These are phyloP conservation scores for Asarcornis scutulata DNA, from an alignment of 2,113 vertebrate species.

Conservation along the genomic window DNA sequence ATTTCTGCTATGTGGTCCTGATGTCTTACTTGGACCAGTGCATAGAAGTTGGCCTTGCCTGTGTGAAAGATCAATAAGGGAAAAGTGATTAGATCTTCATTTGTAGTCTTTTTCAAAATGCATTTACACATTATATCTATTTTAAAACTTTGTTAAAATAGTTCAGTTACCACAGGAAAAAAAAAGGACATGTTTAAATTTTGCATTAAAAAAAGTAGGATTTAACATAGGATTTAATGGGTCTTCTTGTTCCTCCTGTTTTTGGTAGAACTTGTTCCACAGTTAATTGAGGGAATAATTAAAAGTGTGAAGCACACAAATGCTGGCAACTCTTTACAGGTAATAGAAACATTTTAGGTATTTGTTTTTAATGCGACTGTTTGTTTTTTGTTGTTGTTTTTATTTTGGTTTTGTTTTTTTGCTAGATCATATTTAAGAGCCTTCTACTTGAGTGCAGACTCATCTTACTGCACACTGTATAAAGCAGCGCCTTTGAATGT, in stretches of 20 bases:
- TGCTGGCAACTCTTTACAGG: background rate
- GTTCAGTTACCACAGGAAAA: background rate
- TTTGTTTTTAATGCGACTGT: background rate
- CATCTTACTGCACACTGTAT: background rate
- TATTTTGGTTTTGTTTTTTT: background rate
- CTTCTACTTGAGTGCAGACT: background rate
- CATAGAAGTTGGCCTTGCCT: background rate
- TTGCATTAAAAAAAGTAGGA: background rate
- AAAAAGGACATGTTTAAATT: background rate
- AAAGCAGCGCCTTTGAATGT: constrained; percentile 33
- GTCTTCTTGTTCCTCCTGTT: background rate
- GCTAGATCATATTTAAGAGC: background rate
- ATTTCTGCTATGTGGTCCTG: background rate
- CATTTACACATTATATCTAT: background rate
- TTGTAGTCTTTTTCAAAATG: background rate
- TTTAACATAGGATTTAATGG: background rate
- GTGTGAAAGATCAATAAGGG: background rate
- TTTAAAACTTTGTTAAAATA: background rate
- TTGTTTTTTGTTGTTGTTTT: no score
- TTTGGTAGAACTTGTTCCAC: background rate
- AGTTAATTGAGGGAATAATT: background rate
- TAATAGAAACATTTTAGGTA: background rate
- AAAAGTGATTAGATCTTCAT: background rate
- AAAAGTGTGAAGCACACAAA: background rate
- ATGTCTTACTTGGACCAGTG: background rate